Percentiles rank a stretch among this genome's conserved stretches.
Evolutionary conservation across 2,888 invertebrate species (phyloP).

Genomic region (Parelbella ahira): DNA sequence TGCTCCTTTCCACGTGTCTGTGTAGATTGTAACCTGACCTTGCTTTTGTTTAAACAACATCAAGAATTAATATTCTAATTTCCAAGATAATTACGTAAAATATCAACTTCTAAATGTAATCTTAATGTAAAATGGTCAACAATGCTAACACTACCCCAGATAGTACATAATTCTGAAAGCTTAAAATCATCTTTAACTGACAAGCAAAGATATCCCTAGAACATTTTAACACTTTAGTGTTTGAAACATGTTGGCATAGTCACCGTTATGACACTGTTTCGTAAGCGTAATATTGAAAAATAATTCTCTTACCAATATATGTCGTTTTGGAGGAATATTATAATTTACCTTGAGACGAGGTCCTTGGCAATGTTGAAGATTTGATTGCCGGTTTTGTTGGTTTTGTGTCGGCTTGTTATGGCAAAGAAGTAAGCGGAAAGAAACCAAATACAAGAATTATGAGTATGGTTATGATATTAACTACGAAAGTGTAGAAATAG

Average conservation of each 20-base stretch:
- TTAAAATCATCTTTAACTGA: too few relatives aligned
- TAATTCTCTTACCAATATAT: constrained; percentile 28
- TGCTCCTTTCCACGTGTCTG: too few relatives aligned
- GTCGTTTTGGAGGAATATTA: constrained; percentile 49
- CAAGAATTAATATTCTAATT: too few relatives aligned
- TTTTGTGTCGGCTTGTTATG: constrained; percentile 92
- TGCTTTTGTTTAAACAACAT: too few relatives aligned
- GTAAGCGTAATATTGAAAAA: constrained; percentile 27
- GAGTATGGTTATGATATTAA: constrained; percentile 53
- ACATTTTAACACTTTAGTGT: constrained; percentile 13
- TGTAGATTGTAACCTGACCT: too few relatives aligned
- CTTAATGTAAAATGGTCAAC: too few relatives aligned
- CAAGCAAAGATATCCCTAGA: constrained; percentile 2
- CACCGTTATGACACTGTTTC: neutral
- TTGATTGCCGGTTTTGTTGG: constrained; percentile 98
- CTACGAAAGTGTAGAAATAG: constrained; percentile 30
- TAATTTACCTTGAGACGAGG: constrained; percentile 94
- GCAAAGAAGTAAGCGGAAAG: constrained; percentile 80
- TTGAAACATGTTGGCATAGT: too few relatives aligned
- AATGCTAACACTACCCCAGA: too few relatives aligned
- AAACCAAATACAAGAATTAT: constrained; percentile 75
- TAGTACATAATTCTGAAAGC: too few relatives aligned
- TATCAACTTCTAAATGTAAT: too few relatives aligned
- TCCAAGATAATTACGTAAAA: too few relatives aligned
- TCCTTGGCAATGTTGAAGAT: constrained; percentile 96